Evolutionary conservation across 2,113 vertebrate genomes (phyloP).

Genomic region (Apeltes quadracus): DNA sequence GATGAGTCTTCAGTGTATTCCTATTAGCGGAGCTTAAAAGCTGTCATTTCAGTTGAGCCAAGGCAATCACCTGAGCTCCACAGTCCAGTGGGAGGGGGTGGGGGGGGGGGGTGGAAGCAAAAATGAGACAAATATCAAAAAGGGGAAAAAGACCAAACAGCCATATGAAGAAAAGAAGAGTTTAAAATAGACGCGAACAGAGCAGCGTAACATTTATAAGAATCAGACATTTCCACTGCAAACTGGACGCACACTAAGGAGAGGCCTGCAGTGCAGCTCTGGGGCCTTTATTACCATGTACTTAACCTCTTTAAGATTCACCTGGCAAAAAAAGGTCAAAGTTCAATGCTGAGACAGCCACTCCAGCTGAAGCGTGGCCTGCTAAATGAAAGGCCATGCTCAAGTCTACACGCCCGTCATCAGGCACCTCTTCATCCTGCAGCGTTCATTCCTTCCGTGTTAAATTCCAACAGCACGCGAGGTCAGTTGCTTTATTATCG

Average conservation of each 20-base stretch:
- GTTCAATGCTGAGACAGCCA: constrained; percentile 51
- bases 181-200: background rate
- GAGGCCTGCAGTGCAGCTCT: constrained; percentile 29
- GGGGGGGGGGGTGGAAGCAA: background rate
- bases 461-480: constrained; percentile 55
- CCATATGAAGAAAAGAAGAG: background rate
- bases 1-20: constrained; percentile 62
- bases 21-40: constrained; percentile 61
- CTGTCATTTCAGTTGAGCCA: constrained; percentile 63
- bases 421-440: constrained; percentile 27
- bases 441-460: constrained; percentile 23
- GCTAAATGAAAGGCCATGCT: constrained; percentile 56
- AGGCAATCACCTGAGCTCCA: constrained; percentile 44
- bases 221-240: constrained; percentile 22
- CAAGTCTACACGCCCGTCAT: constrained; percentile 30
- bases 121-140: constrained; percentile 35
- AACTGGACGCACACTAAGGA: constrained; percentile 32
- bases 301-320: constrained; percentile 71
- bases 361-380: constrained; percentile 53
- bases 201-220: constrained; percentile 1
- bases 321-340: constrained; percentile 53
- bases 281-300: constrained; percentile 61
- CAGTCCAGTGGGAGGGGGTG: background rate
- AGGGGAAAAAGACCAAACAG: constrained; percentile 19
- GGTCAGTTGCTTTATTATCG: constrained; percentile 63